Base-by-base conservation (phyloP, 1,140 invertebrate genomes). In the Batillaria attramentaria region DNA sequence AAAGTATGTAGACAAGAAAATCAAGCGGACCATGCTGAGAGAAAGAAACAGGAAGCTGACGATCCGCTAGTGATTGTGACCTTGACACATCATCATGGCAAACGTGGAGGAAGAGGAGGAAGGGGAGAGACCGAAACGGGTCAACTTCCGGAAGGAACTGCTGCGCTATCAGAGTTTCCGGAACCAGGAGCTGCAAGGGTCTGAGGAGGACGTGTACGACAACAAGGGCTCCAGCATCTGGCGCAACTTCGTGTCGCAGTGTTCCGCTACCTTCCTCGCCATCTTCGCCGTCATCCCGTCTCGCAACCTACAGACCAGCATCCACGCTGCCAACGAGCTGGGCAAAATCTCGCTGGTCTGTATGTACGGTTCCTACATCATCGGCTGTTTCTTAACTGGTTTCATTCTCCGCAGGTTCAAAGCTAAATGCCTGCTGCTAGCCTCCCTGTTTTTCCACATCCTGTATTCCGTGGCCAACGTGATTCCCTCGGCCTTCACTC, bases 161-260 rank as follows among this genome's bases (percentile, higher is more conserved):
- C 68, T 82, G 8, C 77, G 78, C 68, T 82, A 82, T 57, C 77
- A 79, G 60, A 83, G 79, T 70, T 60, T 81, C 10, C 66, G 79
- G 66, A 78, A 65, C 46, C 77, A 72, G n/a, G 77, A 80, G 54
- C 79, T 74, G 24, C 78, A 76, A 20, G 77, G 79, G 28, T 70
- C 79, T 0, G 80, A 77, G 39, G 80, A 81, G 35, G 83, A 79
- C 33, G 77, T 65, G 3, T 33, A 50, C n/a, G 81, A 80, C 41
- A 70, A 81, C 43, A 83, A 85, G 37, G 72, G 78, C 18, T 60
- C 42, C 31, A 77, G 78, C 70, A 83, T 81, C 35, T 85, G 84
- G 84, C 78, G 78, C n/a, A 85, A 85, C 65, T 83, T 85, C 50
- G 73, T 83, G 3, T 80, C 81, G 18, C 81, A 83, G n/a, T 85